Conservation (phyloP, 2,113 vertebrate species). For the Ardeotis arabs region DNA sequence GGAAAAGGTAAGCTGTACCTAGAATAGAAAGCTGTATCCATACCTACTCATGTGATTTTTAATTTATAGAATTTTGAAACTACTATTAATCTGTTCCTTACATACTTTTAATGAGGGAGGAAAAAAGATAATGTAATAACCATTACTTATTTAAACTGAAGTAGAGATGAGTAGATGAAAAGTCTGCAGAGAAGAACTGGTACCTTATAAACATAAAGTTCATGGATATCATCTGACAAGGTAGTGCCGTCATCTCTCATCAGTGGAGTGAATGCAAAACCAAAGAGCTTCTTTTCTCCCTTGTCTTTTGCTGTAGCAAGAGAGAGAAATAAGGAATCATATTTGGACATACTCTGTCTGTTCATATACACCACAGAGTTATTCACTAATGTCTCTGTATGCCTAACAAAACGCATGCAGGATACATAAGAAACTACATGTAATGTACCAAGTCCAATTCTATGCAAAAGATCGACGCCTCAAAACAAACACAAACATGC, state of each 20-base stretch:
- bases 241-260: conserved; percentile 98
- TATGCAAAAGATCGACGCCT: neutral
- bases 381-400: neutral
- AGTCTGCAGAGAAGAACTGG: neutral
- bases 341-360: neutral
- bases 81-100: neutral
- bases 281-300: conserved; percentile 96
- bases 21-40: neutral
- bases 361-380: neutral
- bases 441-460: neutral
- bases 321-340: neutral
- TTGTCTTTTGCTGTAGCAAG: conserved; percentile 90
- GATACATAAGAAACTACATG: neutral
- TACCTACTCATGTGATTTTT: neutral
- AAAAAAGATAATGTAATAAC: neutral
- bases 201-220: conserved; percentile 97
- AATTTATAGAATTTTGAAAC: neutral
- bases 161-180: neutral
- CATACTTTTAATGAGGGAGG: neutral
- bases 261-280: conserved; percentile 93
- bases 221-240: conserved; percentile 92
- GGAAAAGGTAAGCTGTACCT: neutral
- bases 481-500: neutral
- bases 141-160: neutral
- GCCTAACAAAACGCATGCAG: neutral